Conservation (phyloP, 2,797 vertebrate genomes). For the Takifugu ocellatus region DNA sequence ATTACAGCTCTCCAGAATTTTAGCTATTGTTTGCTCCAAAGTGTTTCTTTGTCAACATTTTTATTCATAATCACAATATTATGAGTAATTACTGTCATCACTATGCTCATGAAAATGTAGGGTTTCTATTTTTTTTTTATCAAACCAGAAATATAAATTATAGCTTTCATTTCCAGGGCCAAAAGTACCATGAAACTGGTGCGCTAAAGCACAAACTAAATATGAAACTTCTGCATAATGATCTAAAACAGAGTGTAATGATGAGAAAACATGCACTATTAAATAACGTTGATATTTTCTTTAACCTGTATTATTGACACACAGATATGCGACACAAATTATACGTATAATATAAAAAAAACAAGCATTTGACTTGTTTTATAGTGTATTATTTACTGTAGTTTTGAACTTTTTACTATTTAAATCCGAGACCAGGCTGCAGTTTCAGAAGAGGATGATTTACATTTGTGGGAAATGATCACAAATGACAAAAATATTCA, state of each 20-base stretch:
- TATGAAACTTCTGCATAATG: slow-evolving; percentile 13
- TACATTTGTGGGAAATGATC: neutral
- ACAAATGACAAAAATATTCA: neutral
- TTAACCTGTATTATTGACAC: slow-evolving; percentile 12
- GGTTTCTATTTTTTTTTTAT: neutral
- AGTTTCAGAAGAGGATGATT: no score
- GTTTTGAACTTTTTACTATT: no score
- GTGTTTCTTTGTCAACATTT: slow-evolving; percentile 57
- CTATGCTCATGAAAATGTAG: neutral
- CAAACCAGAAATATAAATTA: no score
- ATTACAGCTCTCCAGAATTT: neutral
- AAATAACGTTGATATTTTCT: slow-evolving; percentile 30
- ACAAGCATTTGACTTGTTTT: neutral
- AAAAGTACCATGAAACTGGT: no score
- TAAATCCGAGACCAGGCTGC: no score
- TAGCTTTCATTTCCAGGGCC: no score
- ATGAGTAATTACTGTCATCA: neutral
- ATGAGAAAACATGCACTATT: slow-evolving; percentile 43
- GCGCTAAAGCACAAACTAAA: neutral
- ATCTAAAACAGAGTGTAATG: slow-evolving; percentile 8
- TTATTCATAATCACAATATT: neutral
- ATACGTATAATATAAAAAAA: slow-evolving; percentile 2
- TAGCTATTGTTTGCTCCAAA: slow-evolving; percentile 3
- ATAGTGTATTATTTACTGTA: no score
- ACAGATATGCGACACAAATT: slow-evolving; percentile 28